These are phyloP conservation scores for Liasis olivaceus DNA, from an alignment of 2,797 vertebrate species.

Conservation along the genomic window DNA sequence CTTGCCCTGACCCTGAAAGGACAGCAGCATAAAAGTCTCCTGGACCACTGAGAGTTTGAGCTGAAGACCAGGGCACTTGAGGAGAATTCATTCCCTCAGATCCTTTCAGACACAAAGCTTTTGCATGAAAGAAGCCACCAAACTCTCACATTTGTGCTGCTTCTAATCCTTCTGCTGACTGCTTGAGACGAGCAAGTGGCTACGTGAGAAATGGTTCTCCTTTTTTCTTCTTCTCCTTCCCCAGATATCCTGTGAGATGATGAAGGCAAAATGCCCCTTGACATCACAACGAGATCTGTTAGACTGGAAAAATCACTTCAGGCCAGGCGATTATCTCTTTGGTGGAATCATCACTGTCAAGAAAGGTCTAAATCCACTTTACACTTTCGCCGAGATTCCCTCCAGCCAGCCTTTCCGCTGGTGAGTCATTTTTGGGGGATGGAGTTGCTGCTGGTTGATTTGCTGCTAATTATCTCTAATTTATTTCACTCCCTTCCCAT, in stretches of 20 bases:
- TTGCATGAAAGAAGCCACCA: neutral
- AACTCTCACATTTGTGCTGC: neutral
- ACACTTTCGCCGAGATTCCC: neutral
- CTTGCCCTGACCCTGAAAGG: neutral
- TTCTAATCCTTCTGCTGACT: neutral
- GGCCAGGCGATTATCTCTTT: neutral
- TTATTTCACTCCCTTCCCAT: neutral
- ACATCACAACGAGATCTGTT: neutral
- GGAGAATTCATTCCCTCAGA: no score
- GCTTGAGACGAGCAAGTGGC: neutral
- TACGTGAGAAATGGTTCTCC: neutral
- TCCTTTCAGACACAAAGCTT: no score
- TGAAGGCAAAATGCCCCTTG: neutral
- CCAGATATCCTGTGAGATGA: no score
- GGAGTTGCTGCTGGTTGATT: neutral
- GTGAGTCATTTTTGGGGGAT: neutral
- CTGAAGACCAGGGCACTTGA: neutral
- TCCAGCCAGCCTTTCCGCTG: rapidly evolving
- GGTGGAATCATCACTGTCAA: neutral
- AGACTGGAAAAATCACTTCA: neutral
- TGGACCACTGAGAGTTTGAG: no score
- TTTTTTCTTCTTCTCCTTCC: neutral
- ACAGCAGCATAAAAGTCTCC: neutral
- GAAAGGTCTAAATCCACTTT: neutral
- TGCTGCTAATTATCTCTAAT: neutral